Conservation (phyloP, 2,888 invertebrate genomes). For the Hyposoter didymator region DNA sequence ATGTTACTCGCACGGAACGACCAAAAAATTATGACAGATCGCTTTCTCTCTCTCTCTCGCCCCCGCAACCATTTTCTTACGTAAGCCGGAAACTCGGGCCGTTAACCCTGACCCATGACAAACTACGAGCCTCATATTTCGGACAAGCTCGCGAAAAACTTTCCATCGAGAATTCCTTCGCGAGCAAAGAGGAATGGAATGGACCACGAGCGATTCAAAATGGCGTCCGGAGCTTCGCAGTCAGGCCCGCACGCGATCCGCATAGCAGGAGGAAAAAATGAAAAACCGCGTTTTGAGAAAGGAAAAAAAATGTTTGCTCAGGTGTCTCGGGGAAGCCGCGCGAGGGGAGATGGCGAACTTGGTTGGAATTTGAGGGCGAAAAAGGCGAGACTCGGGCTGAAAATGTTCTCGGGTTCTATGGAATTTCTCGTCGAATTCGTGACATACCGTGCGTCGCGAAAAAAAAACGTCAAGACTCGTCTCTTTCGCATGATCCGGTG, state of each 20-base stretch:
- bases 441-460: slow-evolving; percentile 28
- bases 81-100: slow-evolving; percentile 70
- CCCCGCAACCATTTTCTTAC: slow-evolving; percentile 69
- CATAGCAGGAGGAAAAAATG: not conserved
- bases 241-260: not conserved
- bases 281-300: not conserved
- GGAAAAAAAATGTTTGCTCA: not conserved
- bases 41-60: slow-evolving; percentile 42
- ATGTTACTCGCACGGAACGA: slow-evolving; percentile 55
- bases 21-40: slow-evolving; percentile 72
- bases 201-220: slow-evolving; percentile 20
- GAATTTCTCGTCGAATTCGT: slow-evolving; percentile 41
- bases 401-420: slow-evolving; percentile 14
- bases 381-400: not conserved
- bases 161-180: too few relatives aligned
- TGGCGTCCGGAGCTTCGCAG: not conserved
- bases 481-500: slow-evolving; percentile 15
- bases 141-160: slow-evolving; percentile 25
- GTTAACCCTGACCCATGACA: slow-evolving; percentile 75
- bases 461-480: not conserved
- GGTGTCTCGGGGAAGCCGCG: not conserved
- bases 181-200: not conserved
- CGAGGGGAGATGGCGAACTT: not conserved
- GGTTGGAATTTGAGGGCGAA: slow-evolving; percentile 16
- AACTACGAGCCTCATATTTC: slow-evolving; percentile 53